Evolutionary conservation across 2,113 vertebrate genomes (phyloP), one percentile per base, ranked within the genome.

Genomic region (Hippocampus comes): DNA sequence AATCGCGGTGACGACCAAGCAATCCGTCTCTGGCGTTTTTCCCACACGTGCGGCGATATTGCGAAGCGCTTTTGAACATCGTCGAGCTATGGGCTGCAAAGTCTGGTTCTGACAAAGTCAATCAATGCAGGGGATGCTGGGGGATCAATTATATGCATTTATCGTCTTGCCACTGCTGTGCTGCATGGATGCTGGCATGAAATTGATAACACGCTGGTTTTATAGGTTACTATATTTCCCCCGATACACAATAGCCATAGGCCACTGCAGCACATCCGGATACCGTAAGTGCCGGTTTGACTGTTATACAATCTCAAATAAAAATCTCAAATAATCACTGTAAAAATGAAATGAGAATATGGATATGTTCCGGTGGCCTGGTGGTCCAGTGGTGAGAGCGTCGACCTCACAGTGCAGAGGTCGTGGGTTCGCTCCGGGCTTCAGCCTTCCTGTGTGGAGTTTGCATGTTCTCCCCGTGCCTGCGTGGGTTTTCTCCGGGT

Each of bases 1-100:
- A 72, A 85, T 77, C 75, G 71, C 21, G 2, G 71, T 82, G 65
- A 74, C 67, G 69, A 79, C 74, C 63, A 78, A 65, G 42, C 71
- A 63, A 42, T 46, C 53, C 53, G 60, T 77, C 53, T 74, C 55
- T 67, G 57, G 68, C 20, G 5, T 17, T 17, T 65, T 73, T 34
- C 30, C 30, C 59, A n/a, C 21, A 59, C 73, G 72, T 73, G 23
- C 3, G 23, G 11, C 57, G 14, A 60, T 65, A 63, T 65, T 46
- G 2, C n/a, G 12, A 14, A 46, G 12, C 2, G 21, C 41, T 46
- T 46, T 15, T 1, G 63, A 66, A 66, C 14, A 12, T 20, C 1
- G 30, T 46, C 20, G n/a, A 41, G 17, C 2, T 12, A 64, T 3
- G 42, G n/a, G 34, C 18, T 9, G 34, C 30, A 14, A 30, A 10